Percentiles rank a stretch among this genome's conserved stretches.
Conservation (phyloP, 2,113 vertebrate species). For the Cyanoderma ruficeps region DNA sequence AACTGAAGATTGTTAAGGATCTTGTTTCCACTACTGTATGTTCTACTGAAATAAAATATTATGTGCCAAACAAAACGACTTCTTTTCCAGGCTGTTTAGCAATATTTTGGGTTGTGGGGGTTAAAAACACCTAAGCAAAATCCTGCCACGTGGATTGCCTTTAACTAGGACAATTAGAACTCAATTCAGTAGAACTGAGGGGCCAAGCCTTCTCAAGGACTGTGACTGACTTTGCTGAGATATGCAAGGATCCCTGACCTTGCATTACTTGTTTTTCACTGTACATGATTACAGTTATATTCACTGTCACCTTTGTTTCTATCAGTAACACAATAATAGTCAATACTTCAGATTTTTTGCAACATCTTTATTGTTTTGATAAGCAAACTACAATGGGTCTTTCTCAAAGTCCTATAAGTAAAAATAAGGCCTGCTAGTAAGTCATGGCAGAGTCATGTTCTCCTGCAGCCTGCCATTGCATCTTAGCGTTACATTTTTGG, state of each 20-base stretch:
- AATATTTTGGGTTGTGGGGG: background rate
- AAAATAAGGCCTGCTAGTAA: background rate
- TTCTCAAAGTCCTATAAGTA: background rate
- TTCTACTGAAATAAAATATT: conserved; percentile 54
- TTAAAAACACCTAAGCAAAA: background rate
- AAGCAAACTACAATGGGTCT: background rate
- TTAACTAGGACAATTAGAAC: background rate
- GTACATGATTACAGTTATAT: background rate
- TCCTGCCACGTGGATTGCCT: background rate
- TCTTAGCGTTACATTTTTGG: background rate
- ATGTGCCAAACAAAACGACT: background rate
- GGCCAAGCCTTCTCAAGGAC: background rate
- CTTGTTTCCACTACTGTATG: conserved; percentile 20
- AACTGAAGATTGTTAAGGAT: background rate
- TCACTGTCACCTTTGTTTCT: background rate
- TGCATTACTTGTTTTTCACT: background rate
- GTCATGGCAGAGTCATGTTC: background rate
- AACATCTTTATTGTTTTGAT: conserved; percentile 4
- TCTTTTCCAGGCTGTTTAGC: background rate
- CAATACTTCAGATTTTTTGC: background rate
- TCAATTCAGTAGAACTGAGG: background rate
- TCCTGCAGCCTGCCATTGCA: background rate
- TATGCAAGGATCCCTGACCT: background rate
- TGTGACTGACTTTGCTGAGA: background rate
- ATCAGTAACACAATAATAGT: background rate